Conservation (phyloP, 2,797 vertebrate species). For the Mormyrops boulengeri region DNA sequence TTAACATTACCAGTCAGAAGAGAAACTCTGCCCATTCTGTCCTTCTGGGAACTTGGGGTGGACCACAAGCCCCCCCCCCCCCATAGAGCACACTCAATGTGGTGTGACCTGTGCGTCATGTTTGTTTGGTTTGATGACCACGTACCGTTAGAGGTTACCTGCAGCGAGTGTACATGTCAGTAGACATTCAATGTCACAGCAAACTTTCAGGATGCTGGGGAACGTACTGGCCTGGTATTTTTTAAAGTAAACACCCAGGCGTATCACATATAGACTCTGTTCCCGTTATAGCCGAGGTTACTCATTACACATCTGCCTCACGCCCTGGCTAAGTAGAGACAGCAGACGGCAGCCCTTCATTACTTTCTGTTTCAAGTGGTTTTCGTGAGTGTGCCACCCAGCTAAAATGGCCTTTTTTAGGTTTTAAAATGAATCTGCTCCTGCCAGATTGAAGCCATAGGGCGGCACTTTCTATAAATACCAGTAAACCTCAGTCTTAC, state of each 20-base stretch:
- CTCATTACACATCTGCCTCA: neutral
- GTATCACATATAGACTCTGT: neutral
- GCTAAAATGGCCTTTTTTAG: neutral
- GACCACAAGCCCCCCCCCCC: neutral
- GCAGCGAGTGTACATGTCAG: neutral
- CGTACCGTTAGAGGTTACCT: neutral
- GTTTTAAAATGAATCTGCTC: neutral
- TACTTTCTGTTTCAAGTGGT: slow-evolving; percentile 11
- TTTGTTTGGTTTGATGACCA: neutral
- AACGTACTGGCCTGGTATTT: neutral
- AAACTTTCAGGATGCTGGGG: neutral
- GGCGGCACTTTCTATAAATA: neutral
- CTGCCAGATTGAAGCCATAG: neutral
- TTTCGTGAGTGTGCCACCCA: neutral
- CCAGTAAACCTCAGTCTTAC: neutral
- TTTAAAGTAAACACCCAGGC: neutral
- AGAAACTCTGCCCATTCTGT: neutral
- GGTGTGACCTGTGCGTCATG: neutral
- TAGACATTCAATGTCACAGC: neutral
- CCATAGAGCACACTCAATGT: neutral
- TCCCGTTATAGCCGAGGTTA: neutral
- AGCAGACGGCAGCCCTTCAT: neutral
- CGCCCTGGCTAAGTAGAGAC: neutral
- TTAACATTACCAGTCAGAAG: neutral
- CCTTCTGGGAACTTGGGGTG: neutral